Conservation (phyloP, 2,113 vertebrate genomes). For the Proteles cristata region DNA sequence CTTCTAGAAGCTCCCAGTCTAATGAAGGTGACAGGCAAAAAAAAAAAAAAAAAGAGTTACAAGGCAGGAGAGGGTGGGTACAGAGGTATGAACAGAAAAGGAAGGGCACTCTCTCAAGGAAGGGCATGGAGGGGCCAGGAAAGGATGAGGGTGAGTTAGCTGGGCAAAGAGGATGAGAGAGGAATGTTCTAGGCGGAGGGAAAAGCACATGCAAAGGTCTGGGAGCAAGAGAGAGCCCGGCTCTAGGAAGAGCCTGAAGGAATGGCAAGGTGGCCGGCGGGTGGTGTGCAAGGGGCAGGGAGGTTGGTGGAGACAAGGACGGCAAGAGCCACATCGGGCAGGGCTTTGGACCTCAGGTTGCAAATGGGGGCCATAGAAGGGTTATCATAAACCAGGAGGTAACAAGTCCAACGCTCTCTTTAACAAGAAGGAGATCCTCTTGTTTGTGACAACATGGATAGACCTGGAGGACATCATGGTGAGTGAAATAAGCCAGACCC, state of each 20-base stretch:
- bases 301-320: background rate
- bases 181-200: background rate
- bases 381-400: background rate
- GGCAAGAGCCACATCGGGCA: background rate
- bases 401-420: background rate
- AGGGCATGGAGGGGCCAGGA: background rate
- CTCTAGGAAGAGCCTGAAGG: background rate
- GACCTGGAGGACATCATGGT: background rate
- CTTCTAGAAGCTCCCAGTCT: background rate
- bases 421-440: background rate
- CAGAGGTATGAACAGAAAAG: background rate
- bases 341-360: background rate
- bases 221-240: background rate
- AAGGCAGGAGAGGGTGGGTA: background rate
- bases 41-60: background rate
- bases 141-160: background rate
- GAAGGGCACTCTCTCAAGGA: background rate
- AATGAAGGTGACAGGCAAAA: background rate
- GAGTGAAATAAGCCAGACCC: background rate
- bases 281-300: background rate
- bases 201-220: background rate
- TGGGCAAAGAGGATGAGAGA: background rate
- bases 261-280: background rate
- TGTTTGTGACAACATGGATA: background rate
- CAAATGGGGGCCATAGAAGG: background rate